Conservation (phyloP, 2,797 vertebrate genomes). For the Antrozous pallidus region DNA sequence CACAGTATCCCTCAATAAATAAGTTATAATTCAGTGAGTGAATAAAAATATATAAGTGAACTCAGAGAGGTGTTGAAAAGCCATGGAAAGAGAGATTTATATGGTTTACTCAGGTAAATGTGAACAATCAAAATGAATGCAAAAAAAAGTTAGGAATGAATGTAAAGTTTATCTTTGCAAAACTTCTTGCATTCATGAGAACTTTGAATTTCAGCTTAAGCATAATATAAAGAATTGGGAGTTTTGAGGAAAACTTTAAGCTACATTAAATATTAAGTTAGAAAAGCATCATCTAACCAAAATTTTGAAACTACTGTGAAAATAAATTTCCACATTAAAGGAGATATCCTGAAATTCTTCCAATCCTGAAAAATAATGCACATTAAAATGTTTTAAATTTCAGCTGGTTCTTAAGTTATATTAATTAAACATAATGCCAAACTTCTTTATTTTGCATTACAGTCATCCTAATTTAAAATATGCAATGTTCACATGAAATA, state of each 20-base stretch:
- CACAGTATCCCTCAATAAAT: too few species aligned
- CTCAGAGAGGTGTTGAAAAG: background rate
- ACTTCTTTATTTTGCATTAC: background rate
- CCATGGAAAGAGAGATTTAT: background rate
- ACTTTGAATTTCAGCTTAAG: background rate
- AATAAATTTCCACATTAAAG: slow-evolving; percentile 36
- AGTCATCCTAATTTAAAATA: slow-evolving; percentile 10
- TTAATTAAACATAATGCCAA: slow-evolving; percentile 41
- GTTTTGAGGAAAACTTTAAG: background rate
- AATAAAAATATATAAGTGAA: too few species aligned
- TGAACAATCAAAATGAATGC: background rate
- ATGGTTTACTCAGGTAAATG: background rate
- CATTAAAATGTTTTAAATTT: slow-evolving; percentile 60
- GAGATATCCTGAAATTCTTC: background rate
- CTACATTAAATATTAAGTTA: background rate
- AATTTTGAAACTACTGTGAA: background rate
- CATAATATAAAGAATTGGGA: background rate
- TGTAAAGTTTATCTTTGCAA: background rate
- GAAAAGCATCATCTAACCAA: background rate
- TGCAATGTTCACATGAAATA: background rate
- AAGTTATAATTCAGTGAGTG: too few species aligned
- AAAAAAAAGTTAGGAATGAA: background rate
- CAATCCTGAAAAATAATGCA: background rate
- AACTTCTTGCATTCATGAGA: background rate
- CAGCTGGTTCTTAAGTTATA: slow-evolving; percentile 32